These are phyloP conservation scores for Otus scops DNA, from an alignment of 2,797 vertebrate species.

Conservation along the genomic window DNA sequence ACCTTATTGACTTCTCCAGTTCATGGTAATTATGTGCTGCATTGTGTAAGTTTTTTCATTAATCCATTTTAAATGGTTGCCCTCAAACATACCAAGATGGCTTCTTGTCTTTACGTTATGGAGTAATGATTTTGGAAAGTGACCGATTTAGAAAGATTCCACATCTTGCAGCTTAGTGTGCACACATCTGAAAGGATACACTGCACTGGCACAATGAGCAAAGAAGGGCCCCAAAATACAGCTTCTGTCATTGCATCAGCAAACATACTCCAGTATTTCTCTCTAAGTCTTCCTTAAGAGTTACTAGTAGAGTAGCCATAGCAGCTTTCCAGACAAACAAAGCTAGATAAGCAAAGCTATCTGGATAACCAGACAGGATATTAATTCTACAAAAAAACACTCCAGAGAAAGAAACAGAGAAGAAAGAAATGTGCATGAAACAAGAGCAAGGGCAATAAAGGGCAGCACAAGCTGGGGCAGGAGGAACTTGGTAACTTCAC, in stretches of 20 bases:
- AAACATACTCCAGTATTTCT: neutral
- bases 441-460: neutral
- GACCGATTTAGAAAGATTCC: neutral
- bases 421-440: neutral
- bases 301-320: neutral
- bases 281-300: neutral
- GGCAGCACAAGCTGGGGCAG: neutral
- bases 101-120: neutral
- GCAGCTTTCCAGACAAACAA: neutral
- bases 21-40: neutral
- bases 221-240: neutral
- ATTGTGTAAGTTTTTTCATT: neutral
- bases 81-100: neutral
- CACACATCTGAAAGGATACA: neutral
- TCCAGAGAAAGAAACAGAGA: neutral
- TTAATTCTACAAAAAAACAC: neutral
- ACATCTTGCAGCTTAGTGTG: neutral
- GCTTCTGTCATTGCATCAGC: neutral
- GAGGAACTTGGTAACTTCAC: neutral
- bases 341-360: neutral
- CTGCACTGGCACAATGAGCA: neutral
- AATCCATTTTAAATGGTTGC: neutral
- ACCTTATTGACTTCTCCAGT: neutral
- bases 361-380: neutral
- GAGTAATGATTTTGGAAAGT: neutral